Conservation (phyloP, 2,888 invertebrate species). For the Zonitis immaculata region DNA sequence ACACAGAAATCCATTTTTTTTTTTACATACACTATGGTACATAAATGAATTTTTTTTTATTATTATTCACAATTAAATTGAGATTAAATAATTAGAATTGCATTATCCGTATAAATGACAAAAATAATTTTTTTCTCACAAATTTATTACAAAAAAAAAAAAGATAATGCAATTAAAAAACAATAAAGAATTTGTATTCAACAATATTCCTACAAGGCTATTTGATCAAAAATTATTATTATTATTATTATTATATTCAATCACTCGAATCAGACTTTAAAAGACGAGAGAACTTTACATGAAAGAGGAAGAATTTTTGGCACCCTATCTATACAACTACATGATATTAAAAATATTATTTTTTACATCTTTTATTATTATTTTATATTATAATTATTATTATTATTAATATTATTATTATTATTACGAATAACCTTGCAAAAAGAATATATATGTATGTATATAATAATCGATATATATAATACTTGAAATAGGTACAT, state of each 20-base stretch:
- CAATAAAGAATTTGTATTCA: slow-evolving; percentile 5
- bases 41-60: too few species aligned
- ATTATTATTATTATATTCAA: slow-evolving; percentile 21
- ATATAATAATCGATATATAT: neutral
- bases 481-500: slow-evolving; percentile 10
- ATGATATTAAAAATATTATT: slow-evolving; percentile 34
- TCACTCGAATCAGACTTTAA: slow-evolving; percentile 30
- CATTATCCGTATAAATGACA: neutral
- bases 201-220: slow-evolving; percentile 12
- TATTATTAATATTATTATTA: slow-evolving; percentile 3
- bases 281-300: slow-evolving; percentile 26
- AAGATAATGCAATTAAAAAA: slow-evolving; percentile 5
- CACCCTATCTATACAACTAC: slow-evolving; percentile 18
- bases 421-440: neutral
- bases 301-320: slow-evolving; percentile 18
- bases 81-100: neutral
- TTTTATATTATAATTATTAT: slow-evolving; percentile 1
- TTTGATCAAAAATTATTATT: slow-evolving; percentile 18
- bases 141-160: too few species aligned
- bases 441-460: neutral
- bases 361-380: slow-evolving; percentile 28
- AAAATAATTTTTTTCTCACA: neutral
- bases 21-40: slow-evolving; percentile 22
- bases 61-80: slow-evolving; percentile 11
- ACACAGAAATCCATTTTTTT: slow-evolving; percentile 17